Conservation (phyloP, 2,797 vertebrate genomes). For the Gambusia yucatana region DNA sequence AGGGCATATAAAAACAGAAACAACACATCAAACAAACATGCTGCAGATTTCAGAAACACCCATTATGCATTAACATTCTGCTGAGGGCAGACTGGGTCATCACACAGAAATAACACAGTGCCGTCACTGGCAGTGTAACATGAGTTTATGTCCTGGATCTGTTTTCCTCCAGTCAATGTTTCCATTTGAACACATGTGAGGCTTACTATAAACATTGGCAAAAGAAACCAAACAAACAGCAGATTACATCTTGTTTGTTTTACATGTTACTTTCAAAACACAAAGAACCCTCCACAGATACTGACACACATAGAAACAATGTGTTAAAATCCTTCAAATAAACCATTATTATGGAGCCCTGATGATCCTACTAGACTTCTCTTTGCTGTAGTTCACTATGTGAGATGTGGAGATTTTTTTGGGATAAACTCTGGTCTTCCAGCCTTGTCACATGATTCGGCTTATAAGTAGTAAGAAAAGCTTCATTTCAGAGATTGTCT, state of each 20-base stretch:
- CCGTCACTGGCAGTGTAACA: constrained; percentile 3
- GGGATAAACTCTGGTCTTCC: not conserved
- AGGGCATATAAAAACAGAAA: not conserved
- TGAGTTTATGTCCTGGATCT: not conserved
- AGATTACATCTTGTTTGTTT: not conserved
- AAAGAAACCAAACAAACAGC: not conserved
- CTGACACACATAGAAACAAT: not conserved
- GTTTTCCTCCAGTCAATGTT: not conserved
- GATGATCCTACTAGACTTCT: not conserved
- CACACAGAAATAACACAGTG: constrained; percentile 4
- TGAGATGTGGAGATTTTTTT: not conserved
- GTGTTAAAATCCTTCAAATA: not conserved
- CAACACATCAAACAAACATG: constrained; percentile 7
- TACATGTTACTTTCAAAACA: not conserved
- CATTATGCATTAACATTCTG: not conserved
- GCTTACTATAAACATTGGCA: not conserved
- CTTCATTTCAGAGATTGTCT: not conserved
- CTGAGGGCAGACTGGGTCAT: not conserved
- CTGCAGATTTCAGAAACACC: constrained; percentile 2
- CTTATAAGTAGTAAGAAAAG: not conserved
- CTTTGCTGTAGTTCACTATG: not conserved
- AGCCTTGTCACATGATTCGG: not conserved
- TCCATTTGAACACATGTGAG: constrained; percentile 4
- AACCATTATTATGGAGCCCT: not conserved
- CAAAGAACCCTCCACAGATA: not conserved